Conservation (phyloP, 2,797 vertebrate species). For the Micromesistius poutassou region DNA sequence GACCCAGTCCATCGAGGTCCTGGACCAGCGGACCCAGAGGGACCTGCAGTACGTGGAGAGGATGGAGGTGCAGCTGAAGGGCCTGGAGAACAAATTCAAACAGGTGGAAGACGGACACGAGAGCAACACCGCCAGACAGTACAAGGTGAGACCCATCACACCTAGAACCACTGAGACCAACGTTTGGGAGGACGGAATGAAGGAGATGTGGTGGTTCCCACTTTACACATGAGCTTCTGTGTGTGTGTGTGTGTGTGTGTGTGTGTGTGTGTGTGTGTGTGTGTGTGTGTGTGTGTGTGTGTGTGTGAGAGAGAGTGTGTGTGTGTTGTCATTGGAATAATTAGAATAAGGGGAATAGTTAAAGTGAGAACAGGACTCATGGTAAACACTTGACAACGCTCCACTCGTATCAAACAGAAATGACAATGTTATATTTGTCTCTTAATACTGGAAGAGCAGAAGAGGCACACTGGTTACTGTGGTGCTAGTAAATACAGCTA, state of each 20-base stretch:
- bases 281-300: not conserved
- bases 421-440: not conserved
- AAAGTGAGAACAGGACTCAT: not conserved
- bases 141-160: conserved; percentile 77
- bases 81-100: conserved; percentile 90
- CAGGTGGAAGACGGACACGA: conserved; percentile 93
- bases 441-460: not conserved
- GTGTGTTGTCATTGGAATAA: not conserved
- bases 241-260: not conserved
- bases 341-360: not conserved
- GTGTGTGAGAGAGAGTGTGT: not conserved
- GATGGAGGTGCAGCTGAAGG: conserved; percentile 92
- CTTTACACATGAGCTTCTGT: not conserved
- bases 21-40: conserved; percentile 90
- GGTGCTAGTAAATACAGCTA: not conserved
- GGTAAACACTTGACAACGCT: not conserved
- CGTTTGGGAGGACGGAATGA: not conserved
- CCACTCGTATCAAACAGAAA: not conserved
- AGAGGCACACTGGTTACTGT: not conserved
- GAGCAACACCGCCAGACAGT: conserved; percentile 89
- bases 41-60: conserved; percentile 93
- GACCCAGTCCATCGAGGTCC: conserved; percentile 91
- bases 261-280: too few relatives aligned
- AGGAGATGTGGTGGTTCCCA: not conserved
- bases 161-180: not conserved